These are phyloP conservation scores for Fregata magnificens DNA, from an alignment of 2,113 vertebrate genomes.

Conservation along the genomic window DNA sequence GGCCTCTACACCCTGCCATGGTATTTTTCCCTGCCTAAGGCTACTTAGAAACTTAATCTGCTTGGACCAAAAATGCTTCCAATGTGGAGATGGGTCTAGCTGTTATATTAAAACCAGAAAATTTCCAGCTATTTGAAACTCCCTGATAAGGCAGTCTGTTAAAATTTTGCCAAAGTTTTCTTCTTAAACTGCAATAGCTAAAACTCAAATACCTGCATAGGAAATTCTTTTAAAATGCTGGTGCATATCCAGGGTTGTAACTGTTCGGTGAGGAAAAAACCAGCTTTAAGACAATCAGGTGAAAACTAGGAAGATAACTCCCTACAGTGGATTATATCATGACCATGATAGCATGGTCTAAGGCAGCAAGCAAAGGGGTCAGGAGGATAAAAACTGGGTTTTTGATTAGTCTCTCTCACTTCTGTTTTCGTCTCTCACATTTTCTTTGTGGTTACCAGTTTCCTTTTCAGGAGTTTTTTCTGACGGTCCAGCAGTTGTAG, in stretches of 20 bases:
- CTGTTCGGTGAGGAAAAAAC: background rate
- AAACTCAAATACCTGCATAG: background rate
- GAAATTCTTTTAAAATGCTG: background rate
- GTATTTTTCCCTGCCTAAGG: slow-evolving; percentile 12
- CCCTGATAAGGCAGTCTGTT: background rate
- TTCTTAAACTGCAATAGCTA: slow-evolving; percentile 17
- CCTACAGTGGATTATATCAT: background rate
- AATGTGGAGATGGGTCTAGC: background rate
- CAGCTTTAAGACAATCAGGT: background rate
- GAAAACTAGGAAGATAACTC: background rate
- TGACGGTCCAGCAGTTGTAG: background rate
- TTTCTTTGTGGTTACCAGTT: background rate
- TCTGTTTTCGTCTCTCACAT: background rate
- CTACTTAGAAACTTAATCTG: slow-evolving; percentile 28
- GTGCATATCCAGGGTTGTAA: background rate
- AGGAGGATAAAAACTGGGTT: background rate
- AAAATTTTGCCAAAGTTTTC: background rate
- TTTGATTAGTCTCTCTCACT: background rate
- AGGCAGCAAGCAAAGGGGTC: background rate
- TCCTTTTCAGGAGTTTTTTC: background rate
- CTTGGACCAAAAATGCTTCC: background rate
- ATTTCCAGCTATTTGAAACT: slow-evolving; percentile 18
- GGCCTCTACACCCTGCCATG: slow-evolving; percentile 10
- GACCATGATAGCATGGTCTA: background rate
- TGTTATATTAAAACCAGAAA: background rate